phyloP scores from a whole-genome alignment of 1,140 invertebrate species.

The Piezodorus guildinii region DNA sequence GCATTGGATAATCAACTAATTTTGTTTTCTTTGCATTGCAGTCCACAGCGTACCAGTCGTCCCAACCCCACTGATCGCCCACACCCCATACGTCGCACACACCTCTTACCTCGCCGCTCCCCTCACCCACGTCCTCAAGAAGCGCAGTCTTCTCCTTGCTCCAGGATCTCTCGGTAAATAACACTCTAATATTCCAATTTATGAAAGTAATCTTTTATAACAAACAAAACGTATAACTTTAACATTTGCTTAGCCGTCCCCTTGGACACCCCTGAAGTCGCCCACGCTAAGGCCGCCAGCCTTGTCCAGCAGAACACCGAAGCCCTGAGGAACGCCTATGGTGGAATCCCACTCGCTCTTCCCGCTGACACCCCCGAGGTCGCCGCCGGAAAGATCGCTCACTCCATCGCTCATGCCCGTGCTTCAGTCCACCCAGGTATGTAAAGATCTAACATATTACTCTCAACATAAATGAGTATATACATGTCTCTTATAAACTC shows the following conservation, averaged over 20 bases:
- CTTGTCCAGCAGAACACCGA: conserved; percentile 16
- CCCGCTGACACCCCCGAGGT: conserved; percentile 28
- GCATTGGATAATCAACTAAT: conserved; percentile 28
- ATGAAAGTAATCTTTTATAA: not conserved
- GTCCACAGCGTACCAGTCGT: conserved; percentile 1
- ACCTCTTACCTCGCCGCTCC: conserved; percentile 10
- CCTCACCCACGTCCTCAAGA: conserved; percentile 2
- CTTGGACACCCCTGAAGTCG: not conserved
- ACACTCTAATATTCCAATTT: no score
- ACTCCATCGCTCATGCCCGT: conserved; percentile 27
- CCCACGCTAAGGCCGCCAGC: conserved; percentile 17
- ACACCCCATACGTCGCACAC: conserved; percentile 20
- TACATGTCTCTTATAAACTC: no score
- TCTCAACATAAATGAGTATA: no score
- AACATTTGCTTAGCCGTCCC: not conserved
- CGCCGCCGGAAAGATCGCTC: conserved; percentile 31
- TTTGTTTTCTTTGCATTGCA: not conserved
- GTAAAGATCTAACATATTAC: conserved; percentile 28
- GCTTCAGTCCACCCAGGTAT: conserved; percentile 36
- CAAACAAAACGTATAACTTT: conserved; percentile 10
- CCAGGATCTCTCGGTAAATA: not conserved
- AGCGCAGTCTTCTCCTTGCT: not conserved
- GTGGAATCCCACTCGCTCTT: conserved; percentile 18
- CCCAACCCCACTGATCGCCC: conserved; percentile 34
- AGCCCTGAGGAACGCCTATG: conserved; percentile 7